A percentile compares a stretch with the other conserved stretches of the same genome.
Conservation (phyloP, 2,888 invertebrate genomes). For the Heliothis peltigera region DNA sequence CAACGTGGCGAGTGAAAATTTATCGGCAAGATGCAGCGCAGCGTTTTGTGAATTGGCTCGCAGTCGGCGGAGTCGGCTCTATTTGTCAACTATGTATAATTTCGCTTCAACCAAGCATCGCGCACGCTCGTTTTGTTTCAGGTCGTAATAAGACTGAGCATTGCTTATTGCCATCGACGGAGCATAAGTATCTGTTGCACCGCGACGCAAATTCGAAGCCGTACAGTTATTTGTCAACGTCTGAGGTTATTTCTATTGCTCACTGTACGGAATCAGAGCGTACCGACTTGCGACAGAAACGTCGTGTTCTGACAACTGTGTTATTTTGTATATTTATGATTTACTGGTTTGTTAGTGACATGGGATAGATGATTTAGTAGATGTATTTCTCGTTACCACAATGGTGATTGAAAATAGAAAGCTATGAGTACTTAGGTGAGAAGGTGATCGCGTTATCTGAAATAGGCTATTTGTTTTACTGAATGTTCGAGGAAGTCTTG, state of each 20-base stretch:
- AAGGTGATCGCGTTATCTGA: conserved; percentile 11
- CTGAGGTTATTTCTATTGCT: conserved; percentile 71
- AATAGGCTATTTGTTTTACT: conserved; percentile 15
- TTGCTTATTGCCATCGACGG: conserved; percentile 56
- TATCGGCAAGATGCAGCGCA: conserved; percentile 74
- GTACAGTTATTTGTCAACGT: conserved; percentile 74
- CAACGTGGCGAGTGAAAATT: conserved; percentile 73
- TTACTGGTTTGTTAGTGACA: conserved; percentile 56
- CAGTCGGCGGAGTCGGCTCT: conserved; percentile 67
- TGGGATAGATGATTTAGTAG: conserved; percentile 53
- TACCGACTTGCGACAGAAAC: conserved; percentile 55
- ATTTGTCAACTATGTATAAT: conserved; percentile 81
- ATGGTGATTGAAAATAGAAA: conserved; percentile 37
- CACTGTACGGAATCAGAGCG: conserved; percentile 70
- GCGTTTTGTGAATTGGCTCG: conserved; percentile 77
- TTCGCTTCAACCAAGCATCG: conserved; percentile 68
- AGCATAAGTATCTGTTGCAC: conserved; percentile 60
- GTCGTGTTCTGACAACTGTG: conserved; percentile 62
- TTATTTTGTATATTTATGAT: conserved; percentile 64
- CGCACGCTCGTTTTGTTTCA: conserved; percentile 58
- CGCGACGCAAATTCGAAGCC: conserved; percentile 65
- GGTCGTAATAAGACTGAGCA: conserved; percentile 57
- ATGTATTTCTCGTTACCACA: conserved; percentile 41
- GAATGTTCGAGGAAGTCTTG: conserved; percentile 11
- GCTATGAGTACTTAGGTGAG: conserved; percentile 19